Conservation (phyloP, 2,113 vertebrate genomes). For the Rousettus leschenaultii region DNA sequence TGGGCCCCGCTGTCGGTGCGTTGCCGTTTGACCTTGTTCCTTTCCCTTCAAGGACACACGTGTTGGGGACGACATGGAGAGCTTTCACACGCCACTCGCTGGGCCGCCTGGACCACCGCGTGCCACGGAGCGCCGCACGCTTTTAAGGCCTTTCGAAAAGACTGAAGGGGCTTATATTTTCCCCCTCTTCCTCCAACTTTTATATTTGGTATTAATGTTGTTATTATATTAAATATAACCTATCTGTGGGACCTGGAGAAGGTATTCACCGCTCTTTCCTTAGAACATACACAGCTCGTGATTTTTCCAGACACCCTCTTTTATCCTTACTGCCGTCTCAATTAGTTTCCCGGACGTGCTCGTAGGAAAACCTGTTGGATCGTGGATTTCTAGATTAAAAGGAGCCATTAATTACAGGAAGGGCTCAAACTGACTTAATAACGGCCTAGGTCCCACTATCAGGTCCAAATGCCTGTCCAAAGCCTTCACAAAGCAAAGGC, state of each 20-base stretch:
- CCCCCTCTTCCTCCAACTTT: constrained; percentile 68
- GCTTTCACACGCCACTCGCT: constrained; percentile 37
- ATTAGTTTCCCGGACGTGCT: constrained; percentile 48
- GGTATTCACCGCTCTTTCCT: constrained; percentile 62
- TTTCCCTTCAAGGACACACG: not conserved
- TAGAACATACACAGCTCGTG: constrained; percentile 48
- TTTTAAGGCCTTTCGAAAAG: constrained; percentile 76
- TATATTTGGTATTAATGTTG: constrained; percentile 73
- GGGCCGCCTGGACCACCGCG: constrained; percentile 55
- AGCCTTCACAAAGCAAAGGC: not conserved
- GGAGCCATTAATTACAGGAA: not conserved
- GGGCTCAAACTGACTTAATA: not conserved
- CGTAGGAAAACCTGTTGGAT: not conserved
- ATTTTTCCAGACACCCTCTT: constrained; percentile 72
- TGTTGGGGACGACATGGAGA: constrained; percentile 46
- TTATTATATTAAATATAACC: constrained; percentile 67
- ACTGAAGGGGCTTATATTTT: constrained; percentile 66
- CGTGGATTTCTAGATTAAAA: not conserved
- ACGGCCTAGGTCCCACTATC: not conserved
- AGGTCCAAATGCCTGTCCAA: not conserved
- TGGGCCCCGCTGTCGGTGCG: not conserved
- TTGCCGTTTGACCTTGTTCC: not conserved
- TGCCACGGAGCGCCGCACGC: constrained; percentile 65
- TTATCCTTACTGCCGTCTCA: constrained; percentile 32
- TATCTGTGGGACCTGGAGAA: constrained; percentile 63